These are phyloP conservation scores for Spicauda simplicius DNA, from an alignment of 2,888 invertebrate species.

Conservation along the genomic window DNA sequence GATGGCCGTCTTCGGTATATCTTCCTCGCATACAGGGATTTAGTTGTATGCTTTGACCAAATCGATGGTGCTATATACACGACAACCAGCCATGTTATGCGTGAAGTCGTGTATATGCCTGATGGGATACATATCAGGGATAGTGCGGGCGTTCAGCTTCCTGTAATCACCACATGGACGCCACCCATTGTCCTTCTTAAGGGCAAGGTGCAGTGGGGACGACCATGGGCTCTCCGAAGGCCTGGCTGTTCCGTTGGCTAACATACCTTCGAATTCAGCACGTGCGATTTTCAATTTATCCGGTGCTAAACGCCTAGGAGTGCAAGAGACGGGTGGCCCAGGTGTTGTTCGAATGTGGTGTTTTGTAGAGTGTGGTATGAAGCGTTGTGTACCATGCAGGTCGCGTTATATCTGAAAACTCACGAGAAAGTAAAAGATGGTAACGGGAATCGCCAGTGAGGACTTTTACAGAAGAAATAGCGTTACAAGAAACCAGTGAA, in stretches of 20 bases:
- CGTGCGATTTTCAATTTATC: constrained; percentile 48
- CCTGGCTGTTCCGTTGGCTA: constrained; percentile 49
- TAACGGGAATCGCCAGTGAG: constrained; percentile 26
- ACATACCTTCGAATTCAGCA: constrained; percentile 50
- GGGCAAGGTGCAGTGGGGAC: constrained; percentile 51
- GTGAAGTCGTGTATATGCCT: constrained; percentile 40
- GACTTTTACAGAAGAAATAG: constrained; percentile 30
- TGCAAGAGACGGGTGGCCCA: constrained; percentile 46
- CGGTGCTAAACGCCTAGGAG: no score
- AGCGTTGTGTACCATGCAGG: constrained; percentile 42
- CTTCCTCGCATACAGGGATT: no score
- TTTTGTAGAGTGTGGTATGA: constrained; percentile 27
- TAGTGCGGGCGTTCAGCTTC: constrained; percentile 50
- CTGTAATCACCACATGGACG: constrained; percentile 56
- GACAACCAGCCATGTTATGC: constrained; percentile 37
- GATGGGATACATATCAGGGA: constrained; percentile 54
- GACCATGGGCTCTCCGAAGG: constrained; percentile 50
- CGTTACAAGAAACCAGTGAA: not conserved
- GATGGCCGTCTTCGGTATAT: constrained; percentile 57
- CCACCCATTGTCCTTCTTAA: constrained; percentile 44
- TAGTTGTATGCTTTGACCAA: constrained; percentile 55
- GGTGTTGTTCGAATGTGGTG: constrained; percentile 49
- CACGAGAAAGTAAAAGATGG: constrained; percentile 15
- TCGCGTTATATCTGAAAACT: constrained; percentile 39
- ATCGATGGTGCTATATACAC: constrained; percentile 37